Percentiles rank a stretch among this genome's conserved stretches.
Evolutionary conservation across 2,888 invertebrate genomes (phyloP).

Genomic region (Caenorhabditis sp.): DNA sequence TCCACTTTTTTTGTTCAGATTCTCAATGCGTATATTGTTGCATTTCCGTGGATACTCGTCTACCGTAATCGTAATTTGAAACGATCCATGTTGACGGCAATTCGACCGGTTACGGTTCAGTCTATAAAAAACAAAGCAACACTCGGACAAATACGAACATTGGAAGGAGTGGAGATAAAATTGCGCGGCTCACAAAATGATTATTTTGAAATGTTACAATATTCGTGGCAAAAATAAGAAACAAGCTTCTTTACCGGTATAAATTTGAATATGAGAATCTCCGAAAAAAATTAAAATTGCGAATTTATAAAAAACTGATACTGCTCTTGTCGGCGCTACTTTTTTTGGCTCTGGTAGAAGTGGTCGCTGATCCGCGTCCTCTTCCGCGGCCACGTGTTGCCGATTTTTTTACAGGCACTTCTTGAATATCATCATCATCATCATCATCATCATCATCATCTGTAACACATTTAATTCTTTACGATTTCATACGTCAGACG

Average conservation of each 20-base stretch:
- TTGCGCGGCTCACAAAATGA: slow-evolving; percentile 25
- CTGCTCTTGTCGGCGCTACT: no score
- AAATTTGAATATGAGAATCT: not conserved
- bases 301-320: not conserved
- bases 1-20: slow-evolving; percentile 10
- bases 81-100: slow-evolving; percentile 9
- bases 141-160: slow-evolving; percentile 5
- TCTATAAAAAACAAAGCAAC: not conserved
- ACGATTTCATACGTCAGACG: no score
- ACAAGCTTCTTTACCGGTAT: not conserved
- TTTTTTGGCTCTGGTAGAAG: not conserved
- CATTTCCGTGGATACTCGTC: slow-evolving; percentile 27
- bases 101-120: not conserved
- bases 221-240: not conserved
- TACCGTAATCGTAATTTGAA: slow-evolving; percentile 13
- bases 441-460: no score
- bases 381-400: slow-evolving; percentile 2
- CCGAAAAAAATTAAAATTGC: not conserved
- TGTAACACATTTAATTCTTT: no score
- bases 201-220: slow-evolving; percentile 17
- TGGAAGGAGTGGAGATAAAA: slow-evolving; percentile 26
- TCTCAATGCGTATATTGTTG: slow-evolving; percentile 22
- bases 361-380: not conserved
- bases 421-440: no score
- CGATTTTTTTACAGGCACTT: not conserved